Base-by-base conservation (phyloP, 2,113 vertebrate genomes). In the Leptobrachium ailaonicum region DNA sequence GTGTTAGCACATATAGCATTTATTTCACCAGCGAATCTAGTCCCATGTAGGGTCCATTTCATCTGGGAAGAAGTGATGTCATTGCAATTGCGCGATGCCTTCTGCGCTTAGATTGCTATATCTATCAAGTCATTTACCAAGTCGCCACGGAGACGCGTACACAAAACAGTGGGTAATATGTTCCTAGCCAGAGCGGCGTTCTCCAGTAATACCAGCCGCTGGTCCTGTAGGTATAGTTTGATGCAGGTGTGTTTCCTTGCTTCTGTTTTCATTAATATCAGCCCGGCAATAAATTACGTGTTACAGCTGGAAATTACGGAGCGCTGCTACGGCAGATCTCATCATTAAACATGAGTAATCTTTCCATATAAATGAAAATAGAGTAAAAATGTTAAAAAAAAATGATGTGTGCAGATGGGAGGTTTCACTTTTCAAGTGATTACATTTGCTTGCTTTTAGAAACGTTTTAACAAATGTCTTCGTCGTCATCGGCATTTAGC, bases 31-130 rank as follows among this genome's bases (percentile, higher is more conserved):
- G 13, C 6, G 13, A 60, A 60, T 60, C 56, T 60, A 13, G 40
- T 72, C 40, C 7, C 12, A 72, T 54, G 70, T 72, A 69, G 20
- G 54, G 66, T 67, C 76, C 83, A 88, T 85, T 87, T 88, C 85
- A 82, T 88, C 72, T 87, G 87, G 84, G 89, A 90, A 87, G 79
- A 81, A 66, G 63, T 91, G 88, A 91, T 85, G 87, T 90, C 88
- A 91, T 80, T 62, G 63, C 45, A 84, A 64, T 73, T 53, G 13
- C 80, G 71, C 77, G 73, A 73, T 76, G 71, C 79, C 82, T 71
- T 73, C 66, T 66, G 54, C 72, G 77, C 76, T 77, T 50, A 84
- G 71, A 75, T 56, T 62, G 41, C 66, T 84, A 85, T 84, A 87
- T 87, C 84, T 83, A 53, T 80, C 66, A 84, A 86, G 87, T 82